Conservation (phyloP, 2,888 invertebrate genomes). For the Noctua janthe region DNA sequence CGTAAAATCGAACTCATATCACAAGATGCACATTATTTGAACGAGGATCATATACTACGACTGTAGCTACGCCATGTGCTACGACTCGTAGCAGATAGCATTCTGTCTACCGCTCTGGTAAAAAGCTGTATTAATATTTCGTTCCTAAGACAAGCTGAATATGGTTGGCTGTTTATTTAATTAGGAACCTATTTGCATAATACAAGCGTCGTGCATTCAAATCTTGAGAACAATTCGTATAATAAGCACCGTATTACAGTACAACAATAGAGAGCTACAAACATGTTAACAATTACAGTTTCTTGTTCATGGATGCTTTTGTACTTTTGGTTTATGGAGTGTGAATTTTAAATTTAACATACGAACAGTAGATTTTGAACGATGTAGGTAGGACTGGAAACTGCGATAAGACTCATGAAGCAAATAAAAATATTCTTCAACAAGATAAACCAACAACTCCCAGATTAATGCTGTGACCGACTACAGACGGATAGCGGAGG, state of each 20-base stretch:
- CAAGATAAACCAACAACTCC: background rate
- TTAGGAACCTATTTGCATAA: slow-evolving; percentile 32
- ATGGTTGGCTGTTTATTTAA: slow-evolving; percentile 9
- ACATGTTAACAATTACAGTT: slow-evolving; percentile 14
- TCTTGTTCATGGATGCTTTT: slow-evolving; percentile 16
- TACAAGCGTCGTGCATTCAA: slow-evolving; percentile 7
- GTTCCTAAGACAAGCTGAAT: slow-evolving; percentile 3
- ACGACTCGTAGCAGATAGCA: slow-evolving; percentile 6
- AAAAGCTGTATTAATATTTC: background rate
- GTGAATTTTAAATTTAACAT: slow-evolving; percentile 6
- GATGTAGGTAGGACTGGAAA: background rate
- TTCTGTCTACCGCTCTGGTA: background rate
- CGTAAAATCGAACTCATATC: background rate
- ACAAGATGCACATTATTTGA: background rate
- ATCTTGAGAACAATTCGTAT: slow-evolving; percentile 29
- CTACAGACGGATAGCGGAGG: background rate
- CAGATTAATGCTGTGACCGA: background rate
- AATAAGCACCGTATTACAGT: slow-evolving; percentile 22
- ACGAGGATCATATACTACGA: background rate
- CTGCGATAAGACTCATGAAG: background rate
- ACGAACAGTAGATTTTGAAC: background rate
- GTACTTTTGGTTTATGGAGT: slow-evolving; percentile 13
- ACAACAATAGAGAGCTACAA: slow-evolving; percentile 31
- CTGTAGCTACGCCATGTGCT: slow-evolving; percentile 5
- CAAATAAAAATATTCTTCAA: background rate